A percentile compares a stretch with the other conserved stretches of the same genome.
These are phyloP conservation scores for Hermatobates lingyangjiaoensis DNA, from an alignment of 1,140 invertebrate species.

Conservation along the genomic window DNA sequence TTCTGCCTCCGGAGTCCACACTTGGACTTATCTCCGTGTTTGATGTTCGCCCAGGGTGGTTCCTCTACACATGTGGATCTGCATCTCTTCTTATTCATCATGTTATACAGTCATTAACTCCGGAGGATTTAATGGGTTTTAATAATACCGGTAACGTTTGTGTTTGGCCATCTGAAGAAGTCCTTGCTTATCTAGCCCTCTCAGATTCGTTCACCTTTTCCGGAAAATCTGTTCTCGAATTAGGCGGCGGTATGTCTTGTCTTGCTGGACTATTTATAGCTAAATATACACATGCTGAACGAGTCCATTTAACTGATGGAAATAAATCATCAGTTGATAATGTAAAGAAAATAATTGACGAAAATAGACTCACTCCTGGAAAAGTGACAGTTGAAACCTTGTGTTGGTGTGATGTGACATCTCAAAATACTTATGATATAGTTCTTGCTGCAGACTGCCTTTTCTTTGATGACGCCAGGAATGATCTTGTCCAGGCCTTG, in stretches of 20 bases:
- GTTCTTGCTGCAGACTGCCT: slow-evolving; percentile 62
- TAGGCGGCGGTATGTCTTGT: slow-evolving; percentile 74
- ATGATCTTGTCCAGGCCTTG: slow-evolving; percentile 48
- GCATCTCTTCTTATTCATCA: slow-evolving; percentile 35
- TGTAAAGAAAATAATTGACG: slow-evolving; percentile 38
- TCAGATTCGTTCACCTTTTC: slow-evolving; percentile 32
- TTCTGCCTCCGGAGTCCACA: slow-evolving; percentile 28
- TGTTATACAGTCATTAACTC: slow-evolving; percentile 37
- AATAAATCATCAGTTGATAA: slow-evolving; percentile 59
- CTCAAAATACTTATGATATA: slow-evolving; percentile 35
- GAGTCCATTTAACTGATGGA: slow-evolving; percentile 54
- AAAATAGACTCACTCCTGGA: slow-evolving; percentile 29
- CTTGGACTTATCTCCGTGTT: slow-evolving; percentile 30
- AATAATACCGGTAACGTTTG: slow-evolving; percentile 84
- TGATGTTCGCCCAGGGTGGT: slow-evolving; percentile 24
- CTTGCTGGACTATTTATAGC: slow-evolving; percentile 55
- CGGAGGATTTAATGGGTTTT: slow-evolving; percentile 57
- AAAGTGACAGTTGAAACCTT: slow-evolving; percentile 25
- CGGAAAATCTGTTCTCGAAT: slow-evolving; percentile 47
- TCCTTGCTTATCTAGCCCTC: slow-evolving; percentile 52
- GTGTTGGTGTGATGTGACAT: slow-evolving; percentile 24
- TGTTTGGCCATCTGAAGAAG: slow-evolving; percentile 78
- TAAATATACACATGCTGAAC: slow-evolving; percentile 37
- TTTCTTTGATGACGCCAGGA: slow-evolving; percentile 61
- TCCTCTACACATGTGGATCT: slow-evolving; percentile 24